Evolutionary conservation across 2,113 vertebrate species (phyloP).

Genomic region (Misgurnus mizolepis): DNA sequence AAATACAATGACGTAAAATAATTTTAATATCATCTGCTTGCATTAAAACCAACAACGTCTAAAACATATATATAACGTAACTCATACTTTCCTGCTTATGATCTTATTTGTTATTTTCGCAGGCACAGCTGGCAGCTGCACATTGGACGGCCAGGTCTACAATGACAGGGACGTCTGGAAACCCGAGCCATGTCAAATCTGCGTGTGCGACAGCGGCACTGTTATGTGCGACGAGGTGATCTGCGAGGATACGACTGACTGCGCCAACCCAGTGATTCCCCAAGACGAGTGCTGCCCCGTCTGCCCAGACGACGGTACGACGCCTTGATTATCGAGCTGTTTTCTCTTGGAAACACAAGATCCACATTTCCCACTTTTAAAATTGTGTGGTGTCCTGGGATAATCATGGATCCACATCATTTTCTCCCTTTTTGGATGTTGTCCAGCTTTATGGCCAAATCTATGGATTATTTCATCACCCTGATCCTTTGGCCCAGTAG

Average conservation of each 20-base stretch:
- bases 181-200: slow-evolving; percentile 87
- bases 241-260: slow-evolving; percentile 81
- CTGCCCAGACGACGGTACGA: slow-evolving; percentile 80
- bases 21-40: background rate
- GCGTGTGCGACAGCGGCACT: slow-evolving; percentile 88
- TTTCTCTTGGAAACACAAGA: too few relatives aligned
- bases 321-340: background rate
- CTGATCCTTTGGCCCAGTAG: background rate
- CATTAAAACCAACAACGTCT: too few relatives aligned
- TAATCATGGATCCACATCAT: background rate
- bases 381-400: background rate
- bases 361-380: too few relatives aligned
- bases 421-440: background rate
- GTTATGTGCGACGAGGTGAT: slow-evolving; percentile 88
- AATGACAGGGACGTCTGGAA: slow-evolving; percentile 90
- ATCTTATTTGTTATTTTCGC: slow-evolving; percentile 33
- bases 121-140: slow-evolving; percentile 80
- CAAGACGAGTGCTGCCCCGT: slow-evolving; percentile 83
- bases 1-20: background rate
- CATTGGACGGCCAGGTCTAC: slow-evolving; percentile 81
- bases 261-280: slow-evolving; percentile 79
- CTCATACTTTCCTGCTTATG: background rate
- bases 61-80: too few relatives aligned
- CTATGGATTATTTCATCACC: slow-evolving; percentile 20
- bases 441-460: slow-evolving; percentile 2